These are phyloP conservation scores for Phrynosoma platyrhinos DNA, from an alignment of 2,113 vertebrate genomes.

Conservation along the genomic window DNA sequence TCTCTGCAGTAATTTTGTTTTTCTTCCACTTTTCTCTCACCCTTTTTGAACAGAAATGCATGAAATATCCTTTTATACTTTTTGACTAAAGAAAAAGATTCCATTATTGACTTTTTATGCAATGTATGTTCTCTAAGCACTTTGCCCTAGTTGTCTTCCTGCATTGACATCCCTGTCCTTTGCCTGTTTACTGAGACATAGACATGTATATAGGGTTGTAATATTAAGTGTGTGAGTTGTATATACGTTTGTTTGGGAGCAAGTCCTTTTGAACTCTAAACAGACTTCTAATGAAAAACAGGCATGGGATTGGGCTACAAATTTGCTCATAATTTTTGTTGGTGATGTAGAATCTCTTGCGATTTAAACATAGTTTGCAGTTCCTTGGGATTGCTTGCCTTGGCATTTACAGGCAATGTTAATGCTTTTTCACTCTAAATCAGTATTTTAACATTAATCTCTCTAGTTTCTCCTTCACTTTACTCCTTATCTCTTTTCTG, in stretches of 20 bases:
- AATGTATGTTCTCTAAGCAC: not conserved
- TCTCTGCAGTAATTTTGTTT: not conserved
- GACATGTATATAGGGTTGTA: not conserved
- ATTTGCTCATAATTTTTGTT: not conserved
- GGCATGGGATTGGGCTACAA: not conserved
- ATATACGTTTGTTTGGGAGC: not conserved
- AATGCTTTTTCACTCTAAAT: not conserved
- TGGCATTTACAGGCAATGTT: not conserved
- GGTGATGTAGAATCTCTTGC: no score
- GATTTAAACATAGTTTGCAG: not conserved
- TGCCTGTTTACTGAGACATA: not conserved
- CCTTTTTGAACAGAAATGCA: not conserved
- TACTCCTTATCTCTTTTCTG: not conserved
- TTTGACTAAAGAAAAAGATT: not conserved
- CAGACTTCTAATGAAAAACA: not conserved
- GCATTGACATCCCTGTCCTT: not conserved
- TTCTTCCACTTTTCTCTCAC: not conserved
- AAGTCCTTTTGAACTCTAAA: not conserved
- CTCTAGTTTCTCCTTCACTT: not conserved
- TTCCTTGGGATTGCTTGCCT: not conserved
- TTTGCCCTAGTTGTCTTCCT: not conserved
- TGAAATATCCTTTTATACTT: not conserved
- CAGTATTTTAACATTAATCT: not conserved
- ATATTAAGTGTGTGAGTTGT: not conserved
- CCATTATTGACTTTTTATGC: not conserved